Evolutionary conservation across 2,797 vertebrate genomes (phyloP).

Genomic region (Gallinago solitaria): DNA sequence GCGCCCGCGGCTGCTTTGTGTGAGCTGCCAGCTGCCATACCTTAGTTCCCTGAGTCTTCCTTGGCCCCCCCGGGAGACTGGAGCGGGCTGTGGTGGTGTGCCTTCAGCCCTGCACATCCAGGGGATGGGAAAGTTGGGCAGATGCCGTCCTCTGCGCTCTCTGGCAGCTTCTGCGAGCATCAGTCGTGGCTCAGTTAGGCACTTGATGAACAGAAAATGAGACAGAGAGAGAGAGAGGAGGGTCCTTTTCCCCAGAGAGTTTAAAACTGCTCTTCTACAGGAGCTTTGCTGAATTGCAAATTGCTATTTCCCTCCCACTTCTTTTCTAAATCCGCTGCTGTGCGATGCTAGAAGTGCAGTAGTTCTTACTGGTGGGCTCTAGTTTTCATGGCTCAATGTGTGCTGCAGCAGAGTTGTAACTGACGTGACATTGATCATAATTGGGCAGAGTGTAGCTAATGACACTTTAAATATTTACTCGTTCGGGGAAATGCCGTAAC

Average conservation of each 20-base stretch:
- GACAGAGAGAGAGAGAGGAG: background rate
- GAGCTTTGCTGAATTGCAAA: background rate
- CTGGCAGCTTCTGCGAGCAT: background rate
- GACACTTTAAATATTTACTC: background rate
- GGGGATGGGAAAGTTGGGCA: background rate
- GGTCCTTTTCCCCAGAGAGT: background rate
- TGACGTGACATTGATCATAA: background rate
- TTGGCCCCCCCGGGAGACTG: background rate
- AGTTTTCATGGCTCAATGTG: background rate
- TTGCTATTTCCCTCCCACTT: background rate
- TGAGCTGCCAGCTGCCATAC: background rate
- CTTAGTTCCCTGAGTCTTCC: background rate
- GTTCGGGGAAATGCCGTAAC: background rate
- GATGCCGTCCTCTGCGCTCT: background rate
- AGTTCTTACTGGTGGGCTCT: background rate
- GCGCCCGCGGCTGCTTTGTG: background rate
- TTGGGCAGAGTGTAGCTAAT: background rate
- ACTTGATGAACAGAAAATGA: background rate
- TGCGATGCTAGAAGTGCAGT: background rate
- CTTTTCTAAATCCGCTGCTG: conserved; percentile 21
- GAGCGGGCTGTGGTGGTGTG: background rate
- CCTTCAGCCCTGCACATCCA: background rate
- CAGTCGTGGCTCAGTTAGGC: background rate
- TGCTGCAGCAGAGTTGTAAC: background rate
- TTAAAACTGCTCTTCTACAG: background rate